phyloP scores from a whole-genome alignment of 2,797 vertebrate species.

The Salmo trutta region DNA sequence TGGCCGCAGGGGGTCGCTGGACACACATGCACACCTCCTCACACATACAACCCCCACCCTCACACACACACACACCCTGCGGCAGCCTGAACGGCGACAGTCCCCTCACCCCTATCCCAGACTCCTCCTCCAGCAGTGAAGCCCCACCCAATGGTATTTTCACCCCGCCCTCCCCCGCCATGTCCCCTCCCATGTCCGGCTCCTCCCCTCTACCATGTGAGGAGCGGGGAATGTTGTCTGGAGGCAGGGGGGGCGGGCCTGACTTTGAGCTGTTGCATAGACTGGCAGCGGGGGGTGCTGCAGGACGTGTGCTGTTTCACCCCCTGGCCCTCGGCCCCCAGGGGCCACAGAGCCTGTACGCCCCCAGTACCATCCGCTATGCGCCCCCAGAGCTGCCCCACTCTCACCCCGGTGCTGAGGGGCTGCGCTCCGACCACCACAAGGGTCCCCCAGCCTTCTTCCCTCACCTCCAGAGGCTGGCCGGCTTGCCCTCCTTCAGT shows the following conservation, averaged over 20 bases:
- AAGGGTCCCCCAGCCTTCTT: slow-evolving; percentile 81
- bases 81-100: slow-evolving; percentile 76
- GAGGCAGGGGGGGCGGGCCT: slow-evolving; percentile 53
- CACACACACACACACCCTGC: slow-evolving; percentile 67
- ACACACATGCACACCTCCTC: slow-evolving; percentile 55
- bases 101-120: slow-evolving; percentile 72
- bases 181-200: slow-evolving; percentile 76
- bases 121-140: slow-evolving; percentile 76
- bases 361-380: slow-evolving; percentile 88
- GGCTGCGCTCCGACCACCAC: slow-evolving; percentile 75
- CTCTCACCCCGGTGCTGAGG: slow-evolving; percentile 61
- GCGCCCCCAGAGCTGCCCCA: slow-evolving; percentile 85
- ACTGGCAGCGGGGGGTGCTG: slow-evolving; percentile 74
- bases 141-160: slow-evolving; percentile 72
- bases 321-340: slow-evolving; percentile 77
- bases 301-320: slow-evolving; percentile 84
- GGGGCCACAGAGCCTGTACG: slow-evolving; percentile 82
- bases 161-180: slow-evolving; percentile 72
- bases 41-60: slow-evolving; percentile 58
- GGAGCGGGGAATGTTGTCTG: slow-evolving; percentile 54
- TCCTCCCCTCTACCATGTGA: slow-evolving; percentile 79
- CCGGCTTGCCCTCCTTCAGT: slow-evolving; percentile 80
- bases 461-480: slow-evolving; percentile 86
- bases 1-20: slow-evolving; percentile 64
- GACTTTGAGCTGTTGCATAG: slow-evolving; percentile 82